Conservation (phyloP, 2,113 vertebrate species). For the Cervus canadensis region DNA sequence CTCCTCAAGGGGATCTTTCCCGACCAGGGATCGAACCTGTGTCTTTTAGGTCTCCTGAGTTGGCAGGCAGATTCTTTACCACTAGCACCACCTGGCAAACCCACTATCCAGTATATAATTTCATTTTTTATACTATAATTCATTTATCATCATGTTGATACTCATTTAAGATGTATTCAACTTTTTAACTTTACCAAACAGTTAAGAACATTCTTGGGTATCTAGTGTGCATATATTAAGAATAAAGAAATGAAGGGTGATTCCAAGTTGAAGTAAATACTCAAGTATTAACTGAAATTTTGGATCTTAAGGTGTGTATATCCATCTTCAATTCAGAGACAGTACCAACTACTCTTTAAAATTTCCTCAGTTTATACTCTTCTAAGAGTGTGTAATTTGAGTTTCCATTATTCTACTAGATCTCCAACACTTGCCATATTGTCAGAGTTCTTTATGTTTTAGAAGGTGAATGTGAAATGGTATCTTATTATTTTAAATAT, state of each 20-base stretch:
- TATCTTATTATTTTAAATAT: not conserved
- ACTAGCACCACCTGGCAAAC: not conserved
- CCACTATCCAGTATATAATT: not conserved
- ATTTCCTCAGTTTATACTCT: not conserved
- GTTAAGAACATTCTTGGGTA: not conserved
- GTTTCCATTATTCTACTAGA: not conserved
- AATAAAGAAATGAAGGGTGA: not conserved
- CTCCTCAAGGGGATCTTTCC: not conserved
- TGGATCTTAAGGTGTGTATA: not conserved
- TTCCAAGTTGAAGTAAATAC: not conserved
- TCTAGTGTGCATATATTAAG: not conserved
- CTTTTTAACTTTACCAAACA: not conserved
- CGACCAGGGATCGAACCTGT: not conserved
- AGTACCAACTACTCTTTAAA: not conserved
- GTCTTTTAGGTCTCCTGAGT: not conserved
- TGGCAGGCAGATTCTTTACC: not conserved
- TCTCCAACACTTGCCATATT: not conserved
- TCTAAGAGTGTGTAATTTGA: not conserved
- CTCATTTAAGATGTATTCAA: not conserved
- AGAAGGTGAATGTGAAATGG: not conserved
- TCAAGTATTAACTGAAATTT: not conserved
- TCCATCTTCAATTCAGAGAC: not conserved
- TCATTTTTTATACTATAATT: not conserved
- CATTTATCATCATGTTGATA: not conserved
- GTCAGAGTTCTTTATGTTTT: not conserved